Evolutionary conservation across 2,113 vertebrate species (phyloP), one percentile per base, ranked within the genome.

Genomic region (Spea multiplicata): DNA sequence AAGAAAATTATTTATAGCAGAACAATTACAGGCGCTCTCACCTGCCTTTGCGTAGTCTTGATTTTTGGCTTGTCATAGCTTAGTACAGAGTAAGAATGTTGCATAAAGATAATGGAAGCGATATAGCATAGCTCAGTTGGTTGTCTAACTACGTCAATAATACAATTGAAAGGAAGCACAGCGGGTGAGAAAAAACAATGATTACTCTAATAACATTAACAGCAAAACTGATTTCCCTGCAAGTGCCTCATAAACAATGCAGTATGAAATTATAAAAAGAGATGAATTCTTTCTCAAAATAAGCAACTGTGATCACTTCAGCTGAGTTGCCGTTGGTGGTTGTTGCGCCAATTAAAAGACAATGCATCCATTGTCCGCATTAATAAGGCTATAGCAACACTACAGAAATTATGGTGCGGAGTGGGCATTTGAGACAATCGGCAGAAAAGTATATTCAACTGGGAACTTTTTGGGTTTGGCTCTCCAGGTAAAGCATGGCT

Each of bases 201-300:
- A 79, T 66, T 66, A 17, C 45, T 66, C 55, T 66, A 78, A 72
- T 78, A 53, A 9, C 49, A 78, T 53, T 55, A 78, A 47, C 49
- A 47, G 13, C 17, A 65, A 66, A 78, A 12, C 30, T 14, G 30
- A 46, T 55, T 73, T 72, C 61, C 66, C 68, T 53, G 10, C 30
- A 71, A 64, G 48, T 62, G 61, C 48, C 61, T 72, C 67, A 71
- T 62, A 78, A 77, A 72, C 48, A 47, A 55, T 66, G 17, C 30
- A 55, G 8, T 47, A 55, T 46, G 48, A 49, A 78, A 78, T 66
- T 55, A 53, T 12, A 16, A 47, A 65, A 69, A 48, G 3, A 4
- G 50, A 53, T 50, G 46, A 16, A 68, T 59, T 47, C 10, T 68
- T 68, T 30, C 57, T 69, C 44, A 48, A 57, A 57, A 59, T 76